Conservation (phyloP, 2,797 vertebrate species). For the Chrosomus eos region DNA sequence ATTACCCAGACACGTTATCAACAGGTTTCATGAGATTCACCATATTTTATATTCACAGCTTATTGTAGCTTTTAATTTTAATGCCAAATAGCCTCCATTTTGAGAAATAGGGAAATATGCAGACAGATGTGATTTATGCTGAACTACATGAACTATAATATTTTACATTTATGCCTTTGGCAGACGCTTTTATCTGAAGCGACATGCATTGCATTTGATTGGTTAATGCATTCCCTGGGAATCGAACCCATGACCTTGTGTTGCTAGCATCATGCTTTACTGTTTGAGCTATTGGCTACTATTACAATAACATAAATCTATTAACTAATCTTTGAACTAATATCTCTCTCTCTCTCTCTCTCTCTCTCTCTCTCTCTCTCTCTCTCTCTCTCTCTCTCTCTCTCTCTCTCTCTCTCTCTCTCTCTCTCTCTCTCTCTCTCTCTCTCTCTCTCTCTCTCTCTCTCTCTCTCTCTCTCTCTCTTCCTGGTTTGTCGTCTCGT, state of each 20-base stretch:
- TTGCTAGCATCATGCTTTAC: background rate
- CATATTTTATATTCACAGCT: background rate
- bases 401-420: constrained; percentile 36
- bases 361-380: constrained; percentile 50
- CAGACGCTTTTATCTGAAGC: background rate
- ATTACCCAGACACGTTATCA: background rate
- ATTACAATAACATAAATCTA: constrained; percentile 36
- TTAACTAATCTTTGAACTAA: background rate
- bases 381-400: constrained; percentile 50
- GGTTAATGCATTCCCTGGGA: background rate
- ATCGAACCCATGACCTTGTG: background rate
- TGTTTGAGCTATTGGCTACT: background rate
- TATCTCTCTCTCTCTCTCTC: constrained; percentile 43
- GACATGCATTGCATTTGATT: background rate
- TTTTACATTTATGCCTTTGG: background rate
- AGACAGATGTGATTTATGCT: background rate
- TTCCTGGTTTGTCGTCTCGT: constrained; percentile 27
- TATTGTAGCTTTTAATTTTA: background rate
- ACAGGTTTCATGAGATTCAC: background rate
- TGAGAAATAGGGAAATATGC: background rate
- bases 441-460: constrained; percentile 43
- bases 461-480: constrained; percentile 46
- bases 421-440: no score
- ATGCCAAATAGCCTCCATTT: background rate
- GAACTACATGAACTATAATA: background rate